Evolutionary conservation across 2,113 vertebrate species (phyloP), one percentile per base, ranked within the genome.

Genomic region (Centropristis striata): DNA sequence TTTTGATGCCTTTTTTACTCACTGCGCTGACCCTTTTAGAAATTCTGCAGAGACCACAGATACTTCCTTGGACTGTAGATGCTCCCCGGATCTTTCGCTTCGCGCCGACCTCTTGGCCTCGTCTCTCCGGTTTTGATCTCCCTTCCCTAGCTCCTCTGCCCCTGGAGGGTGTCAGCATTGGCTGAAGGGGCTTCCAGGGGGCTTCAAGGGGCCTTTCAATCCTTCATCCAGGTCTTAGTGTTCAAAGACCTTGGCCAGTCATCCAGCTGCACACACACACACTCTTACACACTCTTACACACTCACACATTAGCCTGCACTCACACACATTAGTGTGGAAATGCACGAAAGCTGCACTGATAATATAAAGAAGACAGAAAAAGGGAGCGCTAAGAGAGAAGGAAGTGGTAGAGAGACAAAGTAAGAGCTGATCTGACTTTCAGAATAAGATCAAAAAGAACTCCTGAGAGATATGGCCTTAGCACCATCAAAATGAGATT

Each of bases 171-270:
- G 90, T 90, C 87, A 84, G 86, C 46, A 75, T 86, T 91, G 89
- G 91, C 93, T 93, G 92, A 94, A 91, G 89, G 90, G 91, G 93
- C 90, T 95, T 94, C 92, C 83, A 88, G 95, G 96, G 96, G 95
- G 86, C 89, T 93, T 93, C 90, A 92, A 91, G 84, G 83, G 91
- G 88, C 87, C 96, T 97, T 97, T 96, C 96, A 96, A 96, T 91
- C 95, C 96, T 98, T 98, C 96, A 98, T 97, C 91, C 96, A 96
- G 96, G 97, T 96, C 96, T 98, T 97, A 97, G 90, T 96, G 97
- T 98, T 98, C 96, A 97, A 98, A 97, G 96, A 96, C 97, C 94
- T 96, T 94, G 96, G 96, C 90, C 91, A 90, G 88, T 91, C 85
- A 91, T 84, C 59, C 87, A 83, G 77, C 81, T 86, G 72, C 80